Percentiles rank a stretch among this genome's conserved stretches.
Conservation (phyloP, 2,797 vertebrate species). For the Cheirogaleus major region DNA sequence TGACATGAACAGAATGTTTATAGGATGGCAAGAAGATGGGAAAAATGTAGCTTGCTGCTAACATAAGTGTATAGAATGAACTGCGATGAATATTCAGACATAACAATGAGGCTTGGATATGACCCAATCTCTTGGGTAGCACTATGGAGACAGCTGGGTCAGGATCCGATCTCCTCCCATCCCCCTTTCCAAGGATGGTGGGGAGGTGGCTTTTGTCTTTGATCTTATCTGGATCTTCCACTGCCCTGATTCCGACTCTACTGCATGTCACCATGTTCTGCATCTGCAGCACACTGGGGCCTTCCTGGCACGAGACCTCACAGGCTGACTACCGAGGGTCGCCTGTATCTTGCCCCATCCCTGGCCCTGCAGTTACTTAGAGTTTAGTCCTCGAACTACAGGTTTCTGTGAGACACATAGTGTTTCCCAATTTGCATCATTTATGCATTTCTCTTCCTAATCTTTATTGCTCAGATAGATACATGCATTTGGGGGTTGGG, state of each 20-base stretch:
- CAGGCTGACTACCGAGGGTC: neutral
- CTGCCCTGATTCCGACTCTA: neutral
- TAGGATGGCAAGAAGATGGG: neutral
- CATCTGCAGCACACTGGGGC: neutral
- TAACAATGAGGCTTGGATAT: neutral
- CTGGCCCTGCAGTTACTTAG: neutral
- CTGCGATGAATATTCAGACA: neutral
- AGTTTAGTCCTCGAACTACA: neutral
- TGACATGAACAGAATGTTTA: neutral
- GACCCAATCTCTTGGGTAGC: neutral
- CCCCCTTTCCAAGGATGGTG: neutral
- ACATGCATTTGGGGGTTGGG: neutral
- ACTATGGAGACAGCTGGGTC: neutral
- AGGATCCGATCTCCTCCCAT: accelerated
- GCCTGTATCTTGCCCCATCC: neutral
- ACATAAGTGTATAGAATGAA: neutral
- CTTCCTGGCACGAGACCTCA: neutral
- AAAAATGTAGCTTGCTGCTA: neutral
- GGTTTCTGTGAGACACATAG: neutral
- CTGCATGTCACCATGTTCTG: neutral
- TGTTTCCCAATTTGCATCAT: neutral
- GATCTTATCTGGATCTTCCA: neutral
- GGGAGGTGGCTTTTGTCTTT: neutral
- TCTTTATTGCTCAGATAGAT: neutral
- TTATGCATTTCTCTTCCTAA: neutral